A percentile compares a stretch with the other conserved stretches of the same genome.
phyloP scores from a whole-genome alignment of 2,888 invertebrate species.

The Frankliniella intonsa region DNA sequence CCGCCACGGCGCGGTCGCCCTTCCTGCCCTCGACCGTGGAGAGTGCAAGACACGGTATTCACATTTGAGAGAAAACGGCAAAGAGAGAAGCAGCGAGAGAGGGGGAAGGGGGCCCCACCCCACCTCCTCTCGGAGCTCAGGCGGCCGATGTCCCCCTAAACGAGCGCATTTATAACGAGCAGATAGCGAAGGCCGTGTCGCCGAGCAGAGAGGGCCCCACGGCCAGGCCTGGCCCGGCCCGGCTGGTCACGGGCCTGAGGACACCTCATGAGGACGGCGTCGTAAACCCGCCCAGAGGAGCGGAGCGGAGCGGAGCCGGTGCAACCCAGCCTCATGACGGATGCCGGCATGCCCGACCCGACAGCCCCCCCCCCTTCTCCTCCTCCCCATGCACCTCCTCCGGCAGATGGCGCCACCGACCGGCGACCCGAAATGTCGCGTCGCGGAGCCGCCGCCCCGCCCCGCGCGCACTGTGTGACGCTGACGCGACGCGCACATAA shows the following conservation, averaged over 20 bases:
- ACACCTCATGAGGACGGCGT: no score
- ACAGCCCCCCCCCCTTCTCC: no score
- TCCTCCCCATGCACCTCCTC: no score
- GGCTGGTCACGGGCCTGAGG: no score
- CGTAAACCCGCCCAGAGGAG: no score
- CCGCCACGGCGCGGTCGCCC: neutral
- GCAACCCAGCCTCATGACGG: no score
- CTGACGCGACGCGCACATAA: neutral
- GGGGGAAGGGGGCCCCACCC: neutral
- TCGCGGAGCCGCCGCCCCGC: no score
- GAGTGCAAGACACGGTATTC: neutral
- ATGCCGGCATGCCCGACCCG: no score
- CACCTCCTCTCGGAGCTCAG: neutral
- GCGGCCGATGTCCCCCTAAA: slow-evolving; percentile 2
- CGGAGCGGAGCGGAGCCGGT: no score
- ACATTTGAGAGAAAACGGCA: slow-evolving; percentile 21
- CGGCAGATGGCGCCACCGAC: no score
- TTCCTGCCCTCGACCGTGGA: no score
- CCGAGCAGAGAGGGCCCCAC: neutral
- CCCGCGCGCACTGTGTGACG: no score
- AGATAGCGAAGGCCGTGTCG: neutral
- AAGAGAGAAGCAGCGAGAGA: neutral
- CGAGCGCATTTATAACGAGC: slow-evolving; percentile 21
- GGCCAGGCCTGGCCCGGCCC: neutral
- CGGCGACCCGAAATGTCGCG: neutral